Base-by-base conservation (phyloP, 1,140 invertebrate genomes). In the Pogonognathellus flavescens region DNA sequence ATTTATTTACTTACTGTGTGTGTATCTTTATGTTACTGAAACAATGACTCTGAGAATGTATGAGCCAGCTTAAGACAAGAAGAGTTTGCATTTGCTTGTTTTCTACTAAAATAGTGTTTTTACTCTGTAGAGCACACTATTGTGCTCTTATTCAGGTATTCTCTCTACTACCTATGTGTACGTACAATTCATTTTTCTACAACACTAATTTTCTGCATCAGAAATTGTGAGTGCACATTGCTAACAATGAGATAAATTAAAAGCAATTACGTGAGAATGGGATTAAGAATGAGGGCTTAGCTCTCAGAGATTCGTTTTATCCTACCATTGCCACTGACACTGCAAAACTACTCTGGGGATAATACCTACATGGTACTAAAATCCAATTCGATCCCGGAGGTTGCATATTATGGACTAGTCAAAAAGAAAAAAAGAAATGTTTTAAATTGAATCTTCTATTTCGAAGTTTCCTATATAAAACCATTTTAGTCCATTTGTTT, bases 231-330 rank as follows among this genome's bases (percentile, higher is more conserved):
- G 16, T 41, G 8, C 9, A 50, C 41, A 76, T 76, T 14, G 25
- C 25, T 76, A 76, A 76, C 25, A 41, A 76, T 50, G 41, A 31
- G 41, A 50, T 50, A 76, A 76, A 76, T 76, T 76, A 76, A 70
- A 66, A 76, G 13, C 70, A 76, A 76, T 76, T 76, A 76, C 70
- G 70, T 76, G 70, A 76, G 70, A 76, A 76, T 76, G 25, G 11
- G 70, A 76, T 76, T 76, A 76, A 76, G 70, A 50, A 76, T 66
- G 22, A 13, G 7, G 25, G 22, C 25, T 66, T 25, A 66, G 22
- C 20, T 22, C 14, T 62, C 20, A 66, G 13, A 25, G 10, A 14
- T 31, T 66, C 25, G 11, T 25, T 41, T 66, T 66, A 66, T 66
- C 22, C 18, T 62, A 16, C 60, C 25, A 62, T 62, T 62, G 4